A percentile compares a stretch with the other conserved stretches of the same genome.
These are phyloP conservation scores for Neodiprion fabricii DNA, from an alignment of 1,140 invertebrate species.

Conservation along the genomic window DNA sequence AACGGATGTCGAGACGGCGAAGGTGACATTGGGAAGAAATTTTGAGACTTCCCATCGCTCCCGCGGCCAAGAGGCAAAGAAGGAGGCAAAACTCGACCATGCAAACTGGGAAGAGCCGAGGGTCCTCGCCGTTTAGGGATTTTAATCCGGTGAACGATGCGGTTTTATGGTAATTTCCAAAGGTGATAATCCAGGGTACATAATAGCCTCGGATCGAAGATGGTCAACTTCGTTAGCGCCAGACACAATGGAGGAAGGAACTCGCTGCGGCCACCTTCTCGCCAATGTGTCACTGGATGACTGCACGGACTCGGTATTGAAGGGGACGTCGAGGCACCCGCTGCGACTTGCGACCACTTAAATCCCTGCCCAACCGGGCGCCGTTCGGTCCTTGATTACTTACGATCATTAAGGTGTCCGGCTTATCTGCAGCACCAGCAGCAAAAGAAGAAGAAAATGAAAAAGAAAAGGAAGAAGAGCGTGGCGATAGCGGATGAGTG, in stretches of 20 bases:
- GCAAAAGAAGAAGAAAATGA: too few species aligned
- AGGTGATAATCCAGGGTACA: not conserved
- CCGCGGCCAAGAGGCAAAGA: too few species aligned
- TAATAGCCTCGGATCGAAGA: not conserved
- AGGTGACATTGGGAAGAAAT: too few species aligned
- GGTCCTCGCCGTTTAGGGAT: not conserved
- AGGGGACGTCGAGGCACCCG: too few species aligned
- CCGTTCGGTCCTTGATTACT: not conserved
- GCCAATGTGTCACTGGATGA: not conserved
- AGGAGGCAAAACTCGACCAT: too few species aligned
- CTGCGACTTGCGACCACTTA: not conserved
- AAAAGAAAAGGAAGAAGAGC: too few species aligned
- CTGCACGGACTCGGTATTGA: not conserved
- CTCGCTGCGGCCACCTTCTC: not conserved
- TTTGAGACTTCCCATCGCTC: too few species aligned
- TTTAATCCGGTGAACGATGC: not conserved
- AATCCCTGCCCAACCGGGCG: not conserved
- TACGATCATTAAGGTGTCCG: not conserved
- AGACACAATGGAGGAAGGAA: constrained; percentile 1
- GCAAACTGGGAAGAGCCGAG: not conserved
- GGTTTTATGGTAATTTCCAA: constrained; percentile 3
- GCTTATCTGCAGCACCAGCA: not conserved
- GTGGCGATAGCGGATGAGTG: not conserved
- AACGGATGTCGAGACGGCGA: too few species aligned
- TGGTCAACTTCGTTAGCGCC: not conserved